Evolutionary conservation across 2,113 vertebrate species (phyloP).

Genomic region (Tragelaphus strepsiceros): DNA sequence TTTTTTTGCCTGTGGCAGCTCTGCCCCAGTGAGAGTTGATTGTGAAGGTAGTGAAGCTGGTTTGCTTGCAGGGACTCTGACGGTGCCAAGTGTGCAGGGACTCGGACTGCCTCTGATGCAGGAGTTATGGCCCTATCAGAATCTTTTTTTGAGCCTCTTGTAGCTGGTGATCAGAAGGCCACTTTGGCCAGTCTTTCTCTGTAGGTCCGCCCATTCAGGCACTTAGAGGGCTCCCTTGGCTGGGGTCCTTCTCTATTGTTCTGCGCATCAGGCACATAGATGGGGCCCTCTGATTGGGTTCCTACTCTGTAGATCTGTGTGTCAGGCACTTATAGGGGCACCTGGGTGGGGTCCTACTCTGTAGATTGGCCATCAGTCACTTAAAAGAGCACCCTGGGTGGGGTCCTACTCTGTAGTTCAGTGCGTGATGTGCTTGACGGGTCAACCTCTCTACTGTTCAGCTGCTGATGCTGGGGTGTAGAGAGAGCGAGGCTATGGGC

Average conservation of each 20-base stretch:
- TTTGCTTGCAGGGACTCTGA: not conserved
- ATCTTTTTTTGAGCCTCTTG: not conserved
- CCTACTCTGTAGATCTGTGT: not conserved
- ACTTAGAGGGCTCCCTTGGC: not conserved
- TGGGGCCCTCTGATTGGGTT: not conserved
- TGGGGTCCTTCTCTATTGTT: not conserved
- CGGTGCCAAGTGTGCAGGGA: not conserved
- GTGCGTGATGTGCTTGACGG: fast-evolving
- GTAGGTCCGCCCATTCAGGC: fast-evolving
- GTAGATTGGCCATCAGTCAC: not conserved
- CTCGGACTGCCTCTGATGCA: fast-evolving
- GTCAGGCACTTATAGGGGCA: not conserved
- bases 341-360: not conserved
- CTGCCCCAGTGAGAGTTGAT: not conserved
- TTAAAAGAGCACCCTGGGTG: not conserved
- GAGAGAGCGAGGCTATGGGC: not conserved
- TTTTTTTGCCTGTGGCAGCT: not conserved
- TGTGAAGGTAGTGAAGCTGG: not conserved
- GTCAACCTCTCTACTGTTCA: not conserved
- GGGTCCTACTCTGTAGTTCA: not conserved
- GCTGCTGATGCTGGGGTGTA: not conserved
- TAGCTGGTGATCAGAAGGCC: not conserved
- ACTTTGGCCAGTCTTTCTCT: not conserved
- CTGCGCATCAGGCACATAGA: fast-evolving
- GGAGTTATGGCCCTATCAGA: not conserved